phyloP scores from a whole-genome alignment of 2,888 invertebrate genomes.

The Gastrophysa polygoni region DNA sequence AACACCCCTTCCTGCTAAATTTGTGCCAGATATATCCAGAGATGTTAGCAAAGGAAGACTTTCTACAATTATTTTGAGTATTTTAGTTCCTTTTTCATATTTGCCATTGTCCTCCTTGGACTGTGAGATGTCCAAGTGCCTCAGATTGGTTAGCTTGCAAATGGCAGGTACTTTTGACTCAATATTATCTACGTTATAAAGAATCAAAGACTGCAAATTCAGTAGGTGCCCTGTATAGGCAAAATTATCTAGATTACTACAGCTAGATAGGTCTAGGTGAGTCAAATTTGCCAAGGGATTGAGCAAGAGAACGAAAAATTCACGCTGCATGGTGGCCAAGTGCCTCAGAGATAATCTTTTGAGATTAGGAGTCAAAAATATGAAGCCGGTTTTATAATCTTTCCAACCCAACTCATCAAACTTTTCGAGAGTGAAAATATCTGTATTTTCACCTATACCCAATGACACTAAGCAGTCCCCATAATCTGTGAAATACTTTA shows the following conservation, averaged over 20 bases:
- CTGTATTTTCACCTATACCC: conserved; percentile 72
- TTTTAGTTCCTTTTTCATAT: conserved; percentile 76
- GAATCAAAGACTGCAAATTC: conserved; percentile 73
- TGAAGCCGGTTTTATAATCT: conserved; percentile 59
- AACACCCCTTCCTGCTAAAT: conserved; percentile 86
- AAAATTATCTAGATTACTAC: conserved; percentile 67
- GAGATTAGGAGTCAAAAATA: conserved; percentile 66
- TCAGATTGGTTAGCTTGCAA: conserved; percentile 63
- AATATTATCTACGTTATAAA: conserved; percentile 79
- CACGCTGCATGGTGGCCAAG: conserved; percentile 59
- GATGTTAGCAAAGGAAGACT: conserved; percentile 77
- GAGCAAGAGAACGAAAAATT: conserved; percentile 63
- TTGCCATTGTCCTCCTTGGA: conserved; percentile 70
- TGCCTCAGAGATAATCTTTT: conserved; percentile 65
- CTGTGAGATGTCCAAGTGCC: conserved; percentile 86
- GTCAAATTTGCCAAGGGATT: conserved; percentile 66
- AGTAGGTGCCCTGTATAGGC: conserved; percentile 70
- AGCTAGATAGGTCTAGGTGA: conserved; percentile 75
- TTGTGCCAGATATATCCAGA: conserved; percentile 95
- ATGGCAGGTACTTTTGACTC: conserved; percentile 69
- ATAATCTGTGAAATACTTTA: conserved; percentile 71
- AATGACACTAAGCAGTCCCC: conserved; percentile 73
- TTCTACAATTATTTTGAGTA: conserved; percentile 73
- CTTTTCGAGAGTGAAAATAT: conserved; percentile 61
- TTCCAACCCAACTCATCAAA: conserved; percentile 44